Evolutionary conservation across 1,140 invertebrate genomes (phyloP).

Genomic region (Cepaea nemoralis): DNA sequence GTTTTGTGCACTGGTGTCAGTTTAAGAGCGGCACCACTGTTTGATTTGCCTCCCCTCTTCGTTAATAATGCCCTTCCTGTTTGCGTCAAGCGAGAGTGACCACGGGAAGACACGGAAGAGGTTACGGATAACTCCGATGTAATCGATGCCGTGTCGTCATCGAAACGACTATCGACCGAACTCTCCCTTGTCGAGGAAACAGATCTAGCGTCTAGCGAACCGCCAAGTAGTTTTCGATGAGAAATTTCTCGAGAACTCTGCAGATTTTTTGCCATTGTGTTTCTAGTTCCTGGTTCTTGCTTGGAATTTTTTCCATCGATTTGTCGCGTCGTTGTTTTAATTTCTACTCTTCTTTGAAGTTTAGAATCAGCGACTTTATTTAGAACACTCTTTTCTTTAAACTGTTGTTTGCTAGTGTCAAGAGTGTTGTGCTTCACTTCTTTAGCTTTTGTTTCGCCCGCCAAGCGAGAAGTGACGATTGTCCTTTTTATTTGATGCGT

Average conservation of each 20-base stretch:
- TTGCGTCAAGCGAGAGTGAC: too few relatives aligned
- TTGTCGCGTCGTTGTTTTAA: background rate
- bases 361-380: background rate
- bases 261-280: background rate
- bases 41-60: background rate
- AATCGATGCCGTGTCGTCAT: conserved; percentile 19
- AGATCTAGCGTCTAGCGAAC: background rate
- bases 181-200: conserved; percentile 2
- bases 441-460: background rate
- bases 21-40: background rate
- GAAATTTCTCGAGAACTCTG: background rate
- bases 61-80: background rate
- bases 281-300: background rate
- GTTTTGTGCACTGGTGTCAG: background rate
- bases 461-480: background rate
- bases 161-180: conserved; percentile 29
- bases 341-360: background rate
- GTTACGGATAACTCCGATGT: background rate
- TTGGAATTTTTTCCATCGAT: background rate
- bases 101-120: background rate
- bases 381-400: too few relatives aligned
- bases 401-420: background rate
- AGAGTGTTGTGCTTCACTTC: background rate
- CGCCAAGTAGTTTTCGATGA: background rate
- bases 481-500: background rate